Conservation (phyloP, 2,797 vertebrate species). For the Acestrorhynchus altus region DNA sequence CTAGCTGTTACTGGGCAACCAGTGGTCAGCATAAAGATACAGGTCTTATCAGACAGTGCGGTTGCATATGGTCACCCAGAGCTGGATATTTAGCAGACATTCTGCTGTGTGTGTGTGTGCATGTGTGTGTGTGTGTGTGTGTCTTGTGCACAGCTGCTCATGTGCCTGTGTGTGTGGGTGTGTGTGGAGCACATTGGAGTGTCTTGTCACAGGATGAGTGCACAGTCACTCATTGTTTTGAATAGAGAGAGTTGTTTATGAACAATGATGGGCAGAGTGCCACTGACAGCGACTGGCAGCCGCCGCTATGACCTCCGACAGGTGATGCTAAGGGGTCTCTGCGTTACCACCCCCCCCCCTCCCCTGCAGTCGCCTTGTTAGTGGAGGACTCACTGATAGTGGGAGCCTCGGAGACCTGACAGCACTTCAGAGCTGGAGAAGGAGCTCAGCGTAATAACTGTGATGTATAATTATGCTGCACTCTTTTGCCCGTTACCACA, state of each 20-base stretch:
- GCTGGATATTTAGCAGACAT: no score
- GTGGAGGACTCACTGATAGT: not conserved
- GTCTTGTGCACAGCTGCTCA: not conserved
- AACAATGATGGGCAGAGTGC: slow-evolving; percentile 57
- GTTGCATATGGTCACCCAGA: no score
- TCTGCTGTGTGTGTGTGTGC: not conserved
- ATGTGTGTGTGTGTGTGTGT: slow-evolving; percentile 11
- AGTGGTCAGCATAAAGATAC: not conserved
- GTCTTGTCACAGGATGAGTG: slow-evolving; percentile 1
- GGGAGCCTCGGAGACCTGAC: not conserved
- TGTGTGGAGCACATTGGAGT: slow-evolving; percentile 3
- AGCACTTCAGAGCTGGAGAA: not conserved
- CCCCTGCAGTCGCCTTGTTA: not conserved
- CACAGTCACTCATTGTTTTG: slow-evolving; percentile 58
- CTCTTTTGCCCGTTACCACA: slow-evolving; percentile 48
- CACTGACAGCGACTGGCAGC: slow-evolving; percentile 59
- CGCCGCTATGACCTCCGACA: slow-evolving; percentile 57
- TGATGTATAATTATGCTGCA: slow-evolving; percentile 18
- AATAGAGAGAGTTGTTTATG: slow-evolving; percentile 60
- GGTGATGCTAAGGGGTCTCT: slow-evolving; percentile 52
- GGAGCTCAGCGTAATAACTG: not conserved
- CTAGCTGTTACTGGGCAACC: not conserved
- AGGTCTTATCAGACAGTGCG: not conserved
- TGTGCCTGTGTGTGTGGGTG: not conserved
- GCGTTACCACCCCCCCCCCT: no score